These are phyloP conservation scores for Adoxophyes honmai DNA, from an alignment of 1,140 invertebrate genomes.

Conservation along the genomic window DNA sequence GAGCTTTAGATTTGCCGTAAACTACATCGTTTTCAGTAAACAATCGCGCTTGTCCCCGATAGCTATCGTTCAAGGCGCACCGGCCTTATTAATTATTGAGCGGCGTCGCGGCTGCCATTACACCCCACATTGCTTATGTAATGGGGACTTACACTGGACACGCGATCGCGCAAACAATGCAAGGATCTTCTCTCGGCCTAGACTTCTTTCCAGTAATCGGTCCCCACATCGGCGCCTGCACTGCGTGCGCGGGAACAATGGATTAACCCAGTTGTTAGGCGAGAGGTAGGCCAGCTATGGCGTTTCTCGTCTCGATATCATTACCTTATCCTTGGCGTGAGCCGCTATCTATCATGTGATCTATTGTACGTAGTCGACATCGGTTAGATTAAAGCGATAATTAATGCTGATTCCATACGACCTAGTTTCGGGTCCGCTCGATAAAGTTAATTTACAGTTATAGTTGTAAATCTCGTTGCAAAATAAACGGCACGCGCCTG, in stretches of 20 bases:
- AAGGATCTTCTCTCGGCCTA: constrained; percentile 65
- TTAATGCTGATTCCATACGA: constrained; percentile 77
- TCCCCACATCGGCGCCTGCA: constrained; percentile 43
- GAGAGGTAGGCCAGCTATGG: constrained; percentile 30
- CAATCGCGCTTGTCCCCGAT: no score
- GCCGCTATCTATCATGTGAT: constrained; percentile 71
- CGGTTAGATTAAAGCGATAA: constrained; percentile 74
- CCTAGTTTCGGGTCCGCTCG: constrained; percentile 68
- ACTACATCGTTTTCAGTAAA: no score
- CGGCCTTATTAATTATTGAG: constrained; percentile 40
- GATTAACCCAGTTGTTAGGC: constrained; percentile 52
- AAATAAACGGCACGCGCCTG: constrained; percentile 70
- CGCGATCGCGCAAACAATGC: constrained; percentile 70
- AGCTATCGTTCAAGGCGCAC: no score
- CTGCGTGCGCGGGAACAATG: constrained; percentile 51
- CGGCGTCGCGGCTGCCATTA: constrained; percentile 29
- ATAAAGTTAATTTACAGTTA: constrained; percentile 76
- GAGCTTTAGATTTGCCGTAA: no score
- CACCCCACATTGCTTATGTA: constrained; percentile 71
- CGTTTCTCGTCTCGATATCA: constrained; percentile 46
- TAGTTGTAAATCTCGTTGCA: constrained; percentile 75
- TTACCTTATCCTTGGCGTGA: constrained; percentile 71
- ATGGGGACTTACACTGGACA: constrained; percentile 69
- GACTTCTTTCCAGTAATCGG: constrained; percentile 67
- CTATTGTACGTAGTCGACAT: constrained; percentile 71